phyloP scores from a whole-genome alignment of 2,888 invertebrate species.

The Tenthredo mesomela region DNA sequence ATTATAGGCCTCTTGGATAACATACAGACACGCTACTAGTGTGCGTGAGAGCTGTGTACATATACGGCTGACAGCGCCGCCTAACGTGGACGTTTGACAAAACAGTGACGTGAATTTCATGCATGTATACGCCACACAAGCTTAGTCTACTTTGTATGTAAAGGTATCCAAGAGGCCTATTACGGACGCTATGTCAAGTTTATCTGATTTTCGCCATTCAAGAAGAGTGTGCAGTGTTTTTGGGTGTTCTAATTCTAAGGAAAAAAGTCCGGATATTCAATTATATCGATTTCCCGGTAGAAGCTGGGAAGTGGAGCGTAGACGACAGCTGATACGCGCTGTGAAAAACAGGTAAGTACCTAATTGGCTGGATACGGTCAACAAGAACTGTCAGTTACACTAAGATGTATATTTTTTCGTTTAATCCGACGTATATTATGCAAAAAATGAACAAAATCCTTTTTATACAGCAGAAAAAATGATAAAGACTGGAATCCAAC shows the following conservation, averaged over 20 bases:
- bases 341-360: not conserved
- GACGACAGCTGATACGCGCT: not conserved
- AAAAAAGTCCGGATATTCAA: slow-evolving; percentile 15
- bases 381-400: too few species aligned
- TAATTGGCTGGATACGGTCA: not conserved
- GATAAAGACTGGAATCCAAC: not conserved
- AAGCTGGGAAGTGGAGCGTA: not conserved
- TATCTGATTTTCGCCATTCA: slow-evolving; percentile 17
- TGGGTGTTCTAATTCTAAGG: slow-evolving; percentile 20
- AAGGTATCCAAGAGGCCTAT: too few species aligned
- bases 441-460: not conserved
- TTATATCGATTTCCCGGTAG: slow-evolving; percentile 16
- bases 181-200: not conserved
- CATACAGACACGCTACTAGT: too few species aligned
- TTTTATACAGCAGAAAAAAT: not conserved
- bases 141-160: too few species aligned
- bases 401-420: too few species aligned
- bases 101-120: not conserved
- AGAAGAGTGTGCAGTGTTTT: slow-evolving; percentile 40
- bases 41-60: too few species aligned
- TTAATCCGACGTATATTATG: not conserved
- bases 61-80: too few species aligned
- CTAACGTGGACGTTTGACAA: too few species aligned
- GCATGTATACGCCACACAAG: too few species aligned
- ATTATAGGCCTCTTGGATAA: too few species aligned